These are phyloP conservation scores for Pachydiplax longipennis DNA, from an alignment of 2,888 invertebrate genomes.

Conservation along the genomic window DNA sequence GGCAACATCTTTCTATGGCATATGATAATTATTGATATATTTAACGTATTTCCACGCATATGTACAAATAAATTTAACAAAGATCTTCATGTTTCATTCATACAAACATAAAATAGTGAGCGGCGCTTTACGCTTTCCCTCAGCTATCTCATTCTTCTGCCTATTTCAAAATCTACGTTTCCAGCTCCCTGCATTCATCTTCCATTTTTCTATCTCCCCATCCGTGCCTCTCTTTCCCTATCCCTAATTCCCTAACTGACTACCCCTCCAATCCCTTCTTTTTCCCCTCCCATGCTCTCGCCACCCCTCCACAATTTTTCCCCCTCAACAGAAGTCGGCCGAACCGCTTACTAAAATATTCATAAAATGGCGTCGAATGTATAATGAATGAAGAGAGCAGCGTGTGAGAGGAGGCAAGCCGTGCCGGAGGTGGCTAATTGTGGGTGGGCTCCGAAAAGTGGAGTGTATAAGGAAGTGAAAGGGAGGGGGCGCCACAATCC, in stretches of 20 bases:
- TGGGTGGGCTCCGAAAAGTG: neutral
- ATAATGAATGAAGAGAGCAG: conserved; percentile 25
- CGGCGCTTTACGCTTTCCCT: too few species aligned
- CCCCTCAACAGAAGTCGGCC: conserved; percentile 42
- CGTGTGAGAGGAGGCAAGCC: conserved; percentile 14
- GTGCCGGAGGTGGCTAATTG: conserved; percentile 39
- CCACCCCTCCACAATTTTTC: conserved; percentile 34
- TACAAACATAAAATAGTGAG: too few species aligned
- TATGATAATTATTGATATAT: too few species aligned
- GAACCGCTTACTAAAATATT: conserved; percentile 44
- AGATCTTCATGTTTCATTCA: too few species aligned
- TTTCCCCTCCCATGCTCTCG: neutral
- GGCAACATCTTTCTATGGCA: too few species aligned
- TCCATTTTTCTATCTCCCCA: neutral
- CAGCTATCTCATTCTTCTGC: too few species aligned
- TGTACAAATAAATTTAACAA: too few species aligned
- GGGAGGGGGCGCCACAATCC: conserved; percentile 3
- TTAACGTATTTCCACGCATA: too few species aligned
- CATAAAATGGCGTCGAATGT: conserved; percentile 44
- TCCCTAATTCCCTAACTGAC: neutral
- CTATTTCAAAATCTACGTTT: too few species aligned
- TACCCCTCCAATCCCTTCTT: neutral
- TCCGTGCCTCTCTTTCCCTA: neutral
- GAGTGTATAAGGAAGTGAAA: conserved; percentile 6
- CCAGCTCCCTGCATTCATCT: neutral